Percentiles rank a stretch among this genome's conserved stretches.
These are phyloP conservation scores for Pluvianellus socialis DNA, from an alignment of 2,113 vertebrate species.

Conservation along the genomic window DNA sequence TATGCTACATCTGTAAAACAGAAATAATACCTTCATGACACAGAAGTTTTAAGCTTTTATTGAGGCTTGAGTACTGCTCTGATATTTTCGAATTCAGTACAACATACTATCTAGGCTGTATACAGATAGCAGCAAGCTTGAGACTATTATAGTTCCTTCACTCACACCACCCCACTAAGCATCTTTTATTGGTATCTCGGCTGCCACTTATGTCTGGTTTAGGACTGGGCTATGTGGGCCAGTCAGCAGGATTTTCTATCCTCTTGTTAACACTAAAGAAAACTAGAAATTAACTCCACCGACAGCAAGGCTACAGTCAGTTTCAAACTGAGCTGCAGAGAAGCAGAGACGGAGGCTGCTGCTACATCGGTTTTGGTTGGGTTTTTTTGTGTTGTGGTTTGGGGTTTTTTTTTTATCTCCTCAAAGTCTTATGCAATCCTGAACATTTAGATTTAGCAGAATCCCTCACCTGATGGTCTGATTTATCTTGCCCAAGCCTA, in stretches of 20 bases:
- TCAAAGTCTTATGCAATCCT: neutral
- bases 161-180: constrained; percentile 47
- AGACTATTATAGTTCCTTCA: neutral
- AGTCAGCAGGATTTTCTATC: constrained; percentile 23
- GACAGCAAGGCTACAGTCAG: neutral
- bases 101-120: neutral
- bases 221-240: neutral
- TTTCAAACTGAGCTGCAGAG: neutral
- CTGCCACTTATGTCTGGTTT: constrained; percentile 29
- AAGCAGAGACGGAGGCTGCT: neutral
- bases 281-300: neutral
- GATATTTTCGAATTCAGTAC: neutral
- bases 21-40: neutral
- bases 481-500: neutral
- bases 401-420: neutral
- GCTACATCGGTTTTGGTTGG: too few species aligned
- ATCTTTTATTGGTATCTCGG: constrained; percentile 13
- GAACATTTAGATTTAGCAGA: constrained; percentile 21
- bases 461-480: neutral
- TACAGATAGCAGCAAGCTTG: neutral
- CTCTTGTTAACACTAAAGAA: neutral
- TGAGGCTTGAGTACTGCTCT: neutral
- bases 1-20: neutral
- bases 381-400: too few species aligned
- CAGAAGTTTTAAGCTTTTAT: neutral